These are phyloP conservation scores for Artibeus lituratus DNA, from an alignment of 2,797 vertebrate genomes.

Conservation along the genomic window DNA sequence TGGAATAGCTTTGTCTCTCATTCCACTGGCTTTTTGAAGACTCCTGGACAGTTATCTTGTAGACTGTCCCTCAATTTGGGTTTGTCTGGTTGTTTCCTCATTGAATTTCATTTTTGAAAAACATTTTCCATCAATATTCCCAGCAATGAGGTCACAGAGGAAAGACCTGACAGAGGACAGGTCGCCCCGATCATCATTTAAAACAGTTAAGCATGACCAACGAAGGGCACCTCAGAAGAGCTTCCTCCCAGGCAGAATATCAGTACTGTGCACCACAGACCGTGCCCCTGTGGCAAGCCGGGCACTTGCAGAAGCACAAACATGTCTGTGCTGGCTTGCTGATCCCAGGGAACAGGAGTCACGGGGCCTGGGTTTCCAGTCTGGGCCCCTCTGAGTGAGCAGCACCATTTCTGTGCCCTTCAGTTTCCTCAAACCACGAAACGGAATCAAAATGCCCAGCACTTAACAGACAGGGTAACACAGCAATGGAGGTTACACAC, in stretches of 20 bases:
- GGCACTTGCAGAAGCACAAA: neutral
- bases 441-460: neutral
- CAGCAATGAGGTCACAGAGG: neutral
- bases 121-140: neutral
- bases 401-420: neutral
- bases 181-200: neutral
- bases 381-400: neutral
- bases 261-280: neutral
- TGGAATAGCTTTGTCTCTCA: neutral
- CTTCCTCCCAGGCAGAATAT: neutral
- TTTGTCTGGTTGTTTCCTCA: neutral
- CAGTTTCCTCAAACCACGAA: neutral
- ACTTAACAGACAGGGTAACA: neutral
- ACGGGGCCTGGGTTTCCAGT: neutral
- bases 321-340: neutral
- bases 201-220: constrained; percentile 3
- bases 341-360: neutral
- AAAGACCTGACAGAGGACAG: neutral
- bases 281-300: neutral
- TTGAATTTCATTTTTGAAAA: neutral
- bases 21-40: neutral
- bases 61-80: neutral
- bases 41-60: neutral
- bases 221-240: neutral
- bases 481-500: neutral